Evolutionary conservation across 2,888 invertebrate genomes (phyloP).

Genomic region (Saturnia pavonia): DNA sequence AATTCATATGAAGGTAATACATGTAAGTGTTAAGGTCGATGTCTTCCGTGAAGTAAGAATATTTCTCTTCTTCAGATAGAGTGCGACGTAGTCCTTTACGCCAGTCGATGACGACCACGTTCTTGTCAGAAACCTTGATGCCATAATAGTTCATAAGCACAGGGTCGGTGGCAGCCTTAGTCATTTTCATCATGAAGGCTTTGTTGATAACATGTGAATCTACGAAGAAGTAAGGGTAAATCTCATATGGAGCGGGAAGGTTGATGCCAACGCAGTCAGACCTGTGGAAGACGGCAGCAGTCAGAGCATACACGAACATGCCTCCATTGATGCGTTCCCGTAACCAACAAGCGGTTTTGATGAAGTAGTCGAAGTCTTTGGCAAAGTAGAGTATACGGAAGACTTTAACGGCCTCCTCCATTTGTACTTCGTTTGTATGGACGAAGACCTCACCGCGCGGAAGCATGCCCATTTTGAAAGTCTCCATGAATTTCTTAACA

Average conservation of each 20-base stretch:
- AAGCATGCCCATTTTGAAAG: conserved; percentile 81
- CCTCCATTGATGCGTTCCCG: conserved; percentile 87
- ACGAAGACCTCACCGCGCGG: conserved; percentile 83
- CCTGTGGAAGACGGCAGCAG: conserved; percentile 86
- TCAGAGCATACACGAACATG: conserved; percentile 87
- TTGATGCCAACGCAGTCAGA: conserved; percentile 84
- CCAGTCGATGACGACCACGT: conserved; percentile 84
- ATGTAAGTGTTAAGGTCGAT: conserved; percentile 88
- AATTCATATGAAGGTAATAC: conserved; percentile 85
- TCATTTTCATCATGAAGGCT: conserved; percentile 84
- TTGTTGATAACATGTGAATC: conserved; percentile 86
- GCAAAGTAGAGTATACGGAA: conserved; percentile 85
- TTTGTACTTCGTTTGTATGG: conserved; percentile 81
- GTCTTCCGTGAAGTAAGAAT: conserved; percentile 89
- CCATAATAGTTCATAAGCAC: conserved; percentile 77
- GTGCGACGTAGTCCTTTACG: conserved; percentile 84
- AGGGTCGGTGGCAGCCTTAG: conserved; percentile 80
- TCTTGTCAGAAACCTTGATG: conserved; percentile 76
- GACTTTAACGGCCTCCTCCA: conserved; percentile 83
- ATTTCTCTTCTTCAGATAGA: conserved; percentile 81
- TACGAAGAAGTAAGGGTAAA: conserved; percentile 89
- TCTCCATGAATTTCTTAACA: conserved; percentile 81
- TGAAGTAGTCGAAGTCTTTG: conserved; percentile 86
- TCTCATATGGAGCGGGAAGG: conserved; percentile 88
- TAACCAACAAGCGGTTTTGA: conserved; percentile 86